phyloP scores from a whole-genome alignment of 2,888 invertebrate genomes.

The Cylindroiulus punctatus region DNA sequence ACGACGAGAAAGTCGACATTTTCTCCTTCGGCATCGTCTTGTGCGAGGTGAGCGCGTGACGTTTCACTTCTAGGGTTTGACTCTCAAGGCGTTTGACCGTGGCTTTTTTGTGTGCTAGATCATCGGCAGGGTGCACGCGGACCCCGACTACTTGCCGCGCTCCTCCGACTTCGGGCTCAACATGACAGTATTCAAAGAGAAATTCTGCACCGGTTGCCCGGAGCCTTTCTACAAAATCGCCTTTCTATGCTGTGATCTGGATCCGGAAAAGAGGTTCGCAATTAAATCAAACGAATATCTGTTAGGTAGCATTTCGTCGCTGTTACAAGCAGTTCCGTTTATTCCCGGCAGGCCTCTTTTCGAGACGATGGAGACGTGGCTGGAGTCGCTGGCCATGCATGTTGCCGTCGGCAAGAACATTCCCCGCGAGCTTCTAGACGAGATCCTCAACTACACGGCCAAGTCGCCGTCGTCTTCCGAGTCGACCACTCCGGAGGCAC shows the following conservation, averaged over 20 bases:
- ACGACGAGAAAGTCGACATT: slow-evolving; percentile 95
- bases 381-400: slow-evolving; percentile 81
- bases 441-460: slow-evolving; percentile 76
- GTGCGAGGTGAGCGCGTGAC: slow-evolving; percentile 77
- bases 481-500: slow-evolving; percentile 70
- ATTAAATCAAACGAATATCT: not conserved
- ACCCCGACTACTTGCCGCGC: slow-evolving; percentile 91
- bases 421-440: slow-evolving; percentile 76
- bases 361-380: slow-evolving; percentile 88
- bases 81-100: not conserved
- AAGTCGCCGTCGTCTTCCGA: slow-evolving; percentile 71
- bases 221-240: slow-evolving; percentile 88
- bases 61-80: not conserved
- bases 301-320: not conserved
- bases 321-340: not conserved
- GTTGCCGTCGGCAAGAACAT: slow-evolving; percentile 73
- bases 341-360: slow-evolving; percentile 78
- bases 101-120: slow-evolving; percentile 72
- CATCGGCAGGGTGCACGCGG: slow-evolving; percentile 92
- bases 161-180: slow-evolving; percentile 92
- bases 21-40: slow-evolving; percentile 95
- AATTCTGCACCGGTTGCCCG: slow-evolving; percentile 85
- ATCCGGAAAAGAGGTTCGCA: slow-evolving; percentile 83
- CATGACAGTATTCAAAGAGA: slow-evolving; percentile 83
- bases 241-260: slow-evolving; percentile 88